These are phyloP conservation scores for Mobula hypostoma DNA, from an alignment of 2,113 vertebrate species.

Conservation along the genomic window DNA sequence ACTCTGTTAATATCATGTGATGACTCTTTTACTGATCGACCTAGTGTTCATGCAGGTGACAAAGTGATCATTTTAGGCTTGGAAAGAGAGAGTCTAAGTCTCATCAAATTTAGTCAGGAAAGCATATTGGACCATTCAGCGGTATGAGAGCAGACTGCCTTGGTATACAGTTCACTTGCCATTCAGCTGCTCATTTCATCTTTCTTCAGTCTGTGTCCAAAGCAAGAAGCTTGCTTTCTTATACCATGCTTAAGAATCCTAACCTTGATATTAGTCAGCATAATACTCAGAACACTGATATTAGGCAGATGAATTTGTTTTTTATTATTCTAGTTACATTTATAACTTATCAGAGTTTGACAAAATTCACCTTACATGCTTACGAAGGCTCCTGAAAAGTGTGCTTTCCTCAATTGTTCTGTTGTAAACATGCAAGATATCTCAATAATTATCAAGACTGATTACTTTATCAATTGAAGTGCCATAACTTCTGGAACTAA, in stretches of 20 bases:
- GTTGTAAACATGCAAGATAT: not conserved
- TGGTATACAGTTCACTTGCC: not conserved
- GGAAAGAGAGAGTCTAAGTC: not conserved
- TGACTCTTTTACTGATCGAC: not conserved
- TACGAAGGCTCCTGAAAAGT: too few relatives aligned
- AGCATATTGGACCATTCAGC: not conserved
- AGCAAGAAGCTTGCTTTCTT: too few relatives aligned
- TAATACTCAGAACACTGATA: too few relatives aligned
- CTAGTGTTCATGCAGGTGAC: not conserved
- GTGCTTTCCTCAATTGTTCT: not conserved
- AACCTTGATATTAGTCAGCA: too few relatives aligned
- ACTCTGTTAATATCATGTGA: not conserved
- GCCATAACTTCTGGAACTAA: not conserved
- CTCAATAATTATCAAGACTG: not conserved
- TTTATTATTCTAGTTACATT: not conserved
- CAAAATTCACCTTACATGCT: not conserved
- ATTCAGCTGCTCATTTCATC: too few relatives aligned
- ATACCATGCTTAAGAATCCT: too few relatives aligned
- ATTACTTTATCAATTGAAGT: not conserved
- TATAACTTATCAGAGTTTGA: not conserved
- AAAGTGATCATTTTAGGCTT: not conserved
- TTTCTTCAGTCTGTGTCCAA: too few relatives aligned
- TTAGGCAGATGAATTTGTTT: not conserved
- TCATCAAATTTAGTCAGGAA: not conserved
- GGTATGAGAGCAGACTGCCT: not conserved